phyloP scores from a whole-genome alignment of 2,797 vertebrate genomes.

The Ibycter americanus region DNA sequence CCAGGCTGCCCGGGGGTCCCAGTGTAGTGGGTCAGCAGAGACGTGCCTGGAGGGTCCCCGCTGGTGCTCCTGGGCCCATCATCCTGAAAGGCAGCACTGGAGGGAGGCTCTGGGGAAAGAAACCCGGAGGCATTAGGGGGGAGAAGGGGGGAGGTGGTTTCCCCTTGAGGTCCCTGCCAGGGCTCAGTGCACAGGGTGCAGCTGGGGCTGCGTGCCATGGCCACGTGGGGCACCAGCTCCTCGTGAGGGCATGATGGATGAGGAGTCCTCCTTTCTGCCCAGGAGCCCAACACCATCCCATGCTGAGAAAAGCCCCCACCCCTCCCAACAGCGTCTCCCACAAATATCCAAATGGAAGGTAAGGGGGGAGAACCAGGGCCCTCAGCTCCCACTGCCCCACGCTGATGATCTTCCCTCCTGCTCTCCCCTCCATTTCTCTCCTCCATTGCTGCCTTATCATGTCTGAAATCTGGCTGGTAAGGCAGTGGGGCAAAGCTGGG shows the following conservation, averaged over 20 bases:
- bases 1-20: background rate
- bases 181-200: background rate
- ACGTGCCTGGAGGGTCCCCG: fast-evolving
- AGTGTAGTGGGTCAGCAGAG: background rate
- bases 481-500: background rate
- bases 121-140: background rate
- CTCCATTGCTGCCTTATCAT: background rate
- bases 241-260: background rate
- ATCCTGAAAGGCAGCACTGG: background rate
- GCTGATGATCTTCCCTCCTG: background rate
- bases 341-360: background rate
- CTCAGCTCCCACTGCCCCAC: fast-evolving
- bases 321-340: background rate
- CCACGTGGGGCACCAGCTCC: fast-evolving
- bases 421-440: background rate
- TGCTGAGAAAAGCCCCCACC: background rate
- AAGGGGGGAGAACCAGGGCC: background rate
- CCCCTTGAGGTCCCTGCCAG: fast-evolving
- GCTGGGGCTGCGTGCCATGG: fast-evolving
- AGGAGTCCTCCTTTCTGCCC: background rate
- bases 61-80: fast-evolving
- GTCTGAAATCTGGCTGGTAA: background rate
- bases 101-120: constrained; percentile 33
- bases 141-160: background rate
- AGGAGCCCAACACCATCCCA: background rate